phyloP scores from a whole-genome alignment of 2,113 vertebrate genomes.

The Seriola rivoliana region DNA sequence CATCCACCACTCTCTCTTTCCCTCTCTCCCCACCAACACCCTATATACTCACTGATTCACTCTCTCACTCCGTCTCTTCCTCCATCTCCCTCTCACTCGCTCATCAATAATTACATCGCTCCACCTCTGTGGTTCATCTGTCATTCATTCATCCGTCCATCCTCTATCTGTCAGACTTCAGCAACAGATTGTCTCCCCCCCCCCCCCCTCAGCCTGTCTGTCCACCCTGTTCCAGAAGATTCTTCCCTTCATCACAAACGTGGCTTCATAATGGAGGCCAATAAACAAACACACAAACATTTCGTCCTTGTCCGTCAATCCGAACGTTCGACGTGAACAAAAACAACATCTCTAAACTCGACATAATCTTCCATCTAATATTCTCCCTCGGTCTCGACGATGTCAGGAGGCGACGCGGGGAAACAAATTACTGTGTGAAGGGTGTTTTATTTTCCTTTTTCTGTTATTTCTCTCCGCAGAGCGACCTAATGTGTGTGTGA shows the following conservation, averaged over 20 bases:
- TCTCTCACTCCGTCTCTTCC: neutral
- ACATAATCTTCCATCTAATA: constrained; percentile 50
- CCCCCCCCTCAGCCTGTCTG: too few relatives aligned
- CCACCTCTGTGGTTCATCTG: neutral
- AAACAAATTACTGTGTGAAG: constrained; percentile 57
- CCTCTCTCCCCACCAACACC: too few relatives aligned
- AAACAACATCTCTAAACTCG: constrained; percentile 53
- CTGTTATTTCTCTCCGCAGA: constrained; percentile 8
- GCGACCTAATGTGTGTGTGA: constrained; percentile 44
- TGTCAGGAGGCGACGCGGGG: constrained; percentile 52
- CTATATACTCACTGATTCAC: too few relatives aligned
- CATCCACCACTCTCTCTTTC: too few relatives aligned
- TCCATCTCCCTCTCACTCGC: neutral
- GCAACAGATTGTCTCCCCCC: neutral
- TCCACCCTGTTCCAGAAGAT: neutral
- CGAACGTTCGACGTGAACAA: neutral
- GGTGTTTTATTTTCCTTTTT: constrained; percentile 40
- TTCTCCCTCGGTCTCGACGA: constrained; percentile 39
- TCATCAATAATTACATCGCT: neutral
- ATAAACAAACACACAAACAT: constrained; percentile 26
- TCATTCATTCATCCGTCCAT: neutral
- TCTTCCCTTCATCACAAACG: constrained; percentile 19
- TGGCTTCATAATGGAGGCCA: constrained; percentile 10
- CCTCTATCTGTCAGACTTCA: neutral
- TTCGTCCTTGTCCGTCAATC: constrained; percentile 53